phyloP scores from a whole-genome alignment of 92 coral and sea anemone species.

The Montipora capitata region DNA sequence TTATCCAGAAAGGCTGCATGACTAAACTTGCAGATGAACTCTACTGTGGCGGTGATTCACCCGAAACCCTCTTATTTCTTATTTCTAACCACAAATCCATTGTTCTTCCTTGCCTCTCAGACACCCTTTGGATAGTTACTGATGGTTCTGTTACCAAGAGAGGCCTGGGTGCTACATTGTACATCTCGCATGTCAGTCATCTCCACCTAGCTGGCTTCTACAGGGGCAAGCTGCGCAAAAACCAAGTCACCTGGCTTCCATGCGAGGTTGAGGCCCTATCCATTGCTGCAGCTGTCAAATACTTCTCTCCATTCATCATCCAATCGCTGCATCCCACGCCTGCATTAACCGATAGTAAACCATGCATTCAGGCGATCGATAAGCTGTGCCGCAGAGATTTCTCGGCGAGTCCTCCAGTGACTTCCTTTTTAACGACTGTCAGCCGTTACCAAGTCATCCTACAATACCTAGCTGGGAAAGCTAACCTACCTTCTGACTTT shows the following conservation, averaged over 20 bases:
- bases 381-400: slow-evolving; percentile 76
- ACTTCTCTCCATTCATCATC: slow-evolving; percentile 75
- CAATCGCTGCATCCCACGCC: slow-evolving; percentile 56
- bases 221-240: slow-evolving; percentile 67
- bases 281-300: slow-evolving; percentile 62
- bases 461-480: slow-evolving; percentile 70
- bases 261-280: slow-evolving; percentile 73
- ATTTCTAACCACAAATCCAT: slow-evolving; percentile 39
- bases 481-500: slow-evolving; percentile 76
- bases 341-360: slow-evolving; percentile 65
- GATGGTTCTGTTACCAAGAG: not conserved
- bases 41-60: slow-evolving; percentile 58
- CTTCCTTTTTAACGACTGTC: slow-evolving; percentile 73
- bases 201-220: slow-evolving; percentile 76
- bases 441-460: slow-evolving; percentile 74
- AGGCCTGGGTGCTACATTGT: slow-evolving; percentile 64
- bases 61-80: slow-evolving; percentile 54
- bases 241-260: slow-evolving; percentile 80
- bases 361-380: slow-evolving; percentile 72
- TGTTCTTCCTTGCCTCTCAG: slow-evolving; percentile 55
- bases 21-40: slow-evolving; percentile 72
- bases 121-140: slow-evolving; percentile 60
- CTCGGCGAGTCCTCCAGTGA: slow-evolving; percentile 75
- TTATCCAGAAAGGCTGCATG: slow-evolving; percentile 40
- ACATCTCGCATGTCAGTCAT: slow-evolving; percentile 40